Percentiles rank a stretch among this genome's conserved stretches.
Evolutionary conservation across 1,140 invertebrate species (phyloP).

Genomic region (Hyposmocoma kahamanoa): DNA sequence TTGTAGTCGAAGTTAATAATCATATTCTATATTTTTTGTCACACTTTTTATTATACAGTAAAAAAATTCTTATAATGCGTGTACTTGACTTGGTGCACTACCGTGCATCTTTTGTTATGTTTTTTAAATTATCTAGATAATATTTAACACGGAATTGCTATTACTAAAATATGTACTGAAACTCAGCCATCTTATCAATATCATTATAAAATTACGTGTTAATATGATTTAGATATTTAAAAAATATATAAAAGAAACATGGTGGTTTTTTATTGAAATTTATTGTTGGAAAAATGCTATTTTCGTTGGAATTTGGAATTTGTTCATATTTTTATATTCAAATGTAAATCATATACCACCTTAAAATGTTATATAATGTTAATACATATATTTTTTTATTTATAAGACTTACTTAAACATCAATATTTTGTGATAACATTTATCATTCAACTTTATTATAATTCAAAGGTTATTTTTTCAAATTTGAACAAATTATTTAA

Average conservation of each 20-base stretch:
- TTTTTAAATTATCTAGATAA: neutral
- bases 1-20: no score
- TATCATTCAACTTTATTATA: neutral
- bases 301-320: no score
- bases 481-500: conserved; percentile 3
- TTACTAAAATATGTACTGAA: neutral
- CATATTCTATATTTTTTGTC: no score
- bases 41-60: neutral
- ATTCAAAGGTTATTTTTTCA: neutral
- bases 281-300: no score
- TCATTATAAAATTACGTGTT: neutral
- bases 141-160: neutral
- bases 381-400: neutral
- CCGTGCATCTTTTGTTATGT: no score
- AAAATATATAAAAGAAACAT: no score
- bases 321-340: no score
- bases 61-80: neutral
- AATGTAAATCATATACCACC: no score
- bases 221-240: neutral
- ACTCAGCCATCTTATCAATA: neutral
- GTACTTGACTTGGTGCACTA: neutral
- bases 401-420: neutral
- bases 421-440: neutral
- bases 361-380: conserved; percentile 1
- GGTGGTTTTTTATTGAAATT: no score